Evolutionary conservation across 2,888 invertebrate species (phyloP).

Genomic region (Eudasyphora cyanicolor): DNA sequence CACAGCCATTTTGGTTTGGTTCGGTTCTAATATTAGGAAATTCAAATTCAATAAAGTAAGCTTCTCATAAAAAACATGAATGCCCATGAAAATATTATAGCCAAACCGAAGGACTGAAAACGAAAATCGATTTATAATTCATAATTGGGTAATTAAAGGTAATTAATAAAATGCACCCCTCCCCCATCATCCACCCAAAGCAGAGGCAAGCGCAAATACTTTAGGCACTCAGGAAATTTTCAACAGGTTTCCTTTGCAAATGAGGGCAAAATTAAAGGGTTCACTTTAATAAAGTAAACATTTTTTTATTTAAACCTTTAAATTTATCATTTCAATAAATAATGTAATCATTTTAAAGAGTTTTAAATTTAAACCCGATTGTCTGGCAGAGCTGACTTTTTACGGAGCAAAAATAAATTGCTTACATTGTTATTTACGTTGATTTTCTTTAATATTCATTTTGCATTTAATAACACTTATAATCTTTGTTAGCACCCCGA

Average conservation of each 20-base stretch:
- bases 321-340: too few species aligned
- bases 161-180: constrained; percentile 32
- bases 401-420: too few species aligned
- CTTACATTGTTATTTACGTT: neutral
- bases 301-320: too few species aligned
- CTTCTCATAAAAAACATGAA: neutral
- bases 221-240: neutral
- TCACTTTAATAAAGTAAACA: neutral
- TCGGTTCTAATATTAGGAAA: neutral
- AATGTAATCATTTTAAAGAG: too few species aligned
- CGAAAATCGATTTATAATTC: constrained; percentile 43
- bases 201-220: neutral
- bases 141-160: constrained; percentile 34
- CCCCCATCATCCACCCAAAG: neutral
- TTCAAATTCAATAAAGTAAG: constrained; percentile 36
- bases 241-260: constrained; percentile 31
- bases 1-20: constrained; percentile 26
- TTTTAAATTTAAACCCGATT: too few species aligned
- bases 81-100: neutral
- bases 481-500: constrained; percentile 29
- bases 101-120: neutral
- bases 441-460: neutral
- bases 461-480: constrained; percentile 24
- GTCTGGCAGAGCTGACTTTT: too few species aligned
- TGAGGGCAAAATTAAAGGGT: neutral